These are phyloP conservation scores for Bombus superbus DNA, from an alignment of 1,140 invertebrate genomes.

Conservation along the genomic window DNA sequence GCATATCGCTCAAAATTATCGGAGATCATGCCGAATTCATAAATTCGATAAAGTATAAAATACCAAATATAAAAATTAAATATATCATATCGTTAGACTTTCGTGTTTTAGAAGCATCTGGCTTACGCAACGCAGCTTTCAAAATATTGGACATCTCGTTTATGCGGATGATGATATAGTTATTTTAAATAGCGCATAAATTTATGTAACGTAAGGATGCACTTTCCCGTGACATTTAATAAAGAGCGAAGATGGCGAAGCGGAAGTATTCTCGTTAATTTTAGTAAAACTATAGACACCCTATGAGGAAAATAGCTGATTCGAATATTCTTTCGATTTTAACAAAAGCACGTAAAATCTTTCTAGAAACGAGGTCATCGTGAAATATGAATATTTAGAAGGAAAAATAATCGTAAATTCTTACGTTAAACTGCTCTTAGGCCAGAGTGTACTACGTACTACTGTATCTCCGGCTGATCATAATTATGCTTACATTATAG, in stretches of 20 bases:
- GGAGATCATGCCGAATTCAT: background rate
- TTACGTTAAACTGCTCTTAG: background rate
- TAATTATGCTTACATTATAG: background rate
- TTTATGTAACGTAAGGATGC: slow-evolving; percentile 12
- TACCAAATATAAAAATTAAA: background rate
- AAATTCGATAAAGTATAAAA: background rate
- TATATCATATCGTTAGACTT: background rate
- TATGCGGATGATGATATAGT: background rate
- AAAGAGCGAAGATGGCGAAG: slow-evolving; percentile 6
- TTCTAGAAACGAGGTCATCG: background rate
- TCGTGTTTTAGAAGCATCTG: background rate
- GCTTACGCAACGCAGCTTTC: background rate
- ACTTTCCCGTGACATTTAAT: slow-evolving; percentile 8
- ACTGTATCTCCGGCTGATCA: background rate
- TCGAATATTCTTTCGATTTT: background rate
- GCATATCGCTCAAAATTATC: background rate
- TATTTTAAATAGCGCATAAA: slow-evolving; percentile 9
- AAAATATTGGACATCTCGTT: background rate
- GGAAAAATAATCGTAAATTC: background rate
- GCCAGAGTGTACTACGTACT: background rate
- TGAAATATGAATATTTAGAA: background rate
- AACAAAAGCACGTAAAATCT: background rate
- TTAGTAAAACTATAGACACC: background rate
- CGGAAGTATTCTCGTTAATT: slow-evolving; percentile 5
- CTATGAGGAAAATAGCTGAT: background rate